Evolutionary conservation across 2,113 vertebrate species (phyloP).

Genomic region (Callipepla californica): DNA sequence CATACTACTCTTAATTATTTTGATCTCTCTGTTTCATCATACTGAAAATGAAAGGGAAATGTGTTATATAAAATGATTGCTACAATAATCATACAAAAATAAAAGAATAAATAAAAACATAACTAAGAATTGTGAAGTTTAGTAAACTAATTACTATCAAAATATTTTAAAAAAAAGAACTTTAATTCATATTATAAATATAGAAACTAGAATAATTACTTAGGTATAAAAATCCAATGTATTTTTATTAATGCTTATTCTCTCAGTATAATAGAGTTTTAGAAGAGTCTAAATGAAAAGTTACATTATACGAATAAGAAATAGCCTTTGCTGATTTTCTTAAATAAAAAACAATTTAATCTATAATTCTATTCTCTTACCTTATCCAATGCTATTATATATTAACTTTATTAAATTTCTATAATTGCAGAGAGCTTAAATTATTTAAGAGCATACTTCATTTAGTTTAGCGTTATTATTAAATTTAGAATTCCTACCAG

Average conservation of each 20-base stretch:
- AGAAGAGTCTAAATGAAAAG: background rate
- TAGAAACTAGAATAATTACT: background rate
- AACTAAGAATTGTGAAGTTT: background rate
- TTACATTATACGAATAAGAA: background rate
- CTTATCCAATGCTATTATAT: background rate
- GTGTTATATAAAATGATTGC: background rate
- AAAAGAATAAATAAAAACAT: background rate
- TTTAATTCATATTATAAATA: background rate
- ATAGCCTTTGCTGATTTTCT: background rate
- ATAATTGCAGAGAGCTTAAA: background rate
- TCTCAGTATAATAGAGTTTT: background rate
- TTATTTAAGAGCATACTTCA: constrained; percentile 11
- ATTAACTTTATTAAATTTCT: constrained; percentile 23
- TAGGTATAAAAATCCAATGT: background rate
- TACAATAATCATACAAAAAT: background rate
- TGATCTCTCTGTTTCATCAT: background rate
- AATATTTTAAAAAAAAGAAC: background rate
- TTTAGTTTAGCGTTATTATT: constrained; percentile 21
- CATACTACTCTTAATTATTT: background rate
- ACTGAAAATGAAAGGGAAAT: background rate
- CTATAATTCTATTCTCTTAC: background rate
- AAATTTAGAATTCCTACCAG: background rate
- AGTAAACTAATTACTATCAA: background rate
- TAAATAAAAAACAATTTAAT: background rate
- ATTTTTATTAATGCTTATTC: background rate